Base-by-base conservation (phyloP, 2,888 invertebrate species). In the Chromoteleia sp. region DNA sequence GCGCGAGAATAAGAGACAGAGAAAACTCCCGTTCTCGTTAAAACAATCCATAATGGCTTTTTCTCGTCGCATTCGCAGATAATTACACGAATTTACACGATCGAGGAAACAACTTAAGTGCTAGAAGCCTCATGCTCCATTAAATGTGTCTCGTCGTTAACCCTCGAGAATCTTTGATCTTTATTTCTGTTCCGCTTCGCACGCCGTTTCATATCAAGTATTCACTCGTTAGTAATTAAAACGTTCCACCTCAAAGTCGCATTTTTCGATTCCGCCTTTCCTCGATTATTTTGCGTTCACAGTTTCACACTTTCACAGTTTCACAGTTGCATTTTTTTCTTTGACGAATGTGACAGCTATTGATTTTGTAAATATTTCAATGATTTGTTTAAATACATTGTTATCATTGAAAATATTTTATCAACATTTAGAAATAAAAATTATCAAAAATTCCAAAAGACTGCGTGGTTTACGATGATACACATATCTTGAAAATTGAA, bases 1-100 rank as follows among this genome's bases (percentile, higher is more conserved):
- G 12, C 14, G 58, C n/a, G 21, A 12, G 7, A 17, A 29, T 2
- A 41, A 33, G 36, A 54, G 56, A 14, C 33, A 45, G 56, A 74
- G 50, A 56, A 79, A 76, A 25, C 15, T 14, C 39, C n/a, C n/a
- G n/a, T n/a, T 45, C 71, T 79, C 82, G 75, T 82, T 76, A 82
- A 82, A 79, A 82, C 79, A 76, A 79, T 76, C 65, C 75, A 71
- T 67, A 79, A 82, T 79, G 73, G 82, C 75, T 71, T 82, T 79
- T 75, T 79, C 82, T 78, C 65, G 78, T 78, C 65, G 75, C 75
- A 79, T 75, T 82, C 75, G 75, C 71, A 71, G 82, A 82, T 79
- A 82, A 82, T 82, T 79, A 82, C 75, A 79, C 50, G 67, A 82
- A 82, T 82, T 79, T 82, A 76, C 82, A 79, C 82, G 74, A 79